These are phyloP conservation scores for human DNA, from an alignment of 2,113 vertebrate species.

Conservation along the genomic window DNA sequence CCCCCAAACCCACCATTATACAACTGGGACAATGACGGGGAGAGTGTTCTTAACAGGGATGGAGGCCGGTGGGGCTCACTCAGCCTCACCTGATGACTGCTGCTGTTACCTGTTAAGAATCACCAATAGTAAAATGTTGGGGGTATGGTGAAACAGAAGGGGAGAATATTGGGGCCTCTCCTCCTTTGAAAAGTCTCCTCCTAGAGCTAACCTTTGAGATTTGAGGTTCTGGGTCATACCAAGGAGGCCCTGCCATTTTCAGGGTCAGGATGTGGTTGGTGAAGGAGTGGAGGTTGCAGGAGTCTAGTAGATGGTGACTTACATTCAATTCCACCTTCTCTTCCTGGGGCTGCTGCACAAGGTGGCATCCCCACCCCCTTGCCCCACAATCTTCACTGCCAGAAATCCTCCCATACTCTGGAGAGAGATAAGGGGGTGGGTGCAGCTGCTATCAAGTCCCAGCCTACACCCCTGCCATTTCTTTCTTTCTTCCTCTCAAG, in stretches of 20 bases:
- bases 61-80: background rate
- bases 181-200: background rate
- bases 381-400: background rate
- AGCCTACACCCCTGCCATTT: background rate
- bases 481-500: background rate
- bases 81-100: background rate
- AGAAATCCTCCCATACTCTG: background rate
- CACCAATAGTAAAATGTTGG: background rate
- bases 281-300: background rate
- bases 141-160: background rate
- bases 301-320: background rate
- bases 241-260: background rate
- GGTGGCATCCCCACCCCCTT: background rate
- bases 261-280: background rate
- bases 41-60: background rate
- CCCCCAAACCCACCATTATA: background rate
- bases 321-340: background rate
- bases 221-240: background rate
- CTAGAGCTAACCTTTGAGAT: background rate
- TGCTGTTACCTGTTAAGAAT: background rate
- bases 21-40: background rate
- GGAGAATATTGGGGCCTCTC: background rate
- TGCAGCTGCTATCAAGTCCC: background rate
- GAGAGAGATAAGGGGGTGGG: rapidly evolving
- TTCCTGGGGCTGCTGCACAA: background rate